phyloP scores from a whole-genome alignment of 2,113 vertebrate species.

The Indicator indicator region DNA sequence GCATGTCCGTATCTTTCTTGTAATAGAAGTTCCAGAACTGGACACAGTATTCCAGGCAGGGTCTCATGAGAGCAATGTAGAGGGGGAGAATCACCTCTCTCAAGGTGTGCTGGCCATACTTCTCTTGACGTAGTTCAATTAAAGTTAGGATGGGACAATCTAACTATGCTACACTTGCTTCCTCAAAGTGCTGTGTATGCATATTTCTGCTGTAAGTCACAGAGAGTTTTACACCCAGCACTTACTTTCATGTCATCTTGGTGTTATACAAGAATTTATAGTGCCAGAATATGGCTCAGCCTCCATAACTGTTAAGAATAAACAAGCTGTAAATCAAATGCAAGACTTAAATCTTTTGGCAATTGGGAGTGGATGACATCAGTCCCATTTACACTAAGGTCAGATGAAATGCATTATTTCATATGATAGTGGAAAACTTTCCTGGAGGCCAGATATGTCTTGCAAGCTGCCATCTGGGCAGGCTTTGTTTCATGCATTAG shows the following conservation, averaged over 20 bases:
- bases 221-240: not conserved
- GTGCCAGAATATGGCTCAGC: not conserved
- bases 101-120: too few relatives aligned
- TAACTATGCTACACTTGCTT: not conserved
- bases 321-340: constrained; percentile 33
- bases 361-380: constrained; percentile 2
- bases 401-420: not conserved
- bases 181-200: not conserved
- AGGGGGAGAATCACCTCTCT: too few relatives aligned
- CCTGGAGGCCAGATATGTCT: constrained; percentile 6
- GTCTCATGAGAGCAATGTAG: too few relatives aligned
- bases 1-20: too few relatives aligned
- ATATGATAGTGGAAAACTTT: not conserved
- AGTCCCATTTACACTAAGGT: not conserved
- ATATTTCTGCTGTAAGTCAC: not conserved
- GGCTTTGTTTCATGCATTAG: not conserved
- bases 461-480: not conserved
- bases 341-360: constrained; percentile 18
- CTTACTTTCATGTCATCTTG: constrained; percentile 4
- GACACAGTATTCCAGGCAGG: too few relatives aligned
- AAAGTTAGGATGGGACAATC: not conserved
- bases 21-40: too few relatives aligned
- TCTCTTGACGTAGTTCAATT: not conserved
- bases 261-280: not conserved
- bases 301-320: not conserved